Evolutionary conservation across 1,140 invertebrate species (phyloP).

Genomic region (Anastatus disparis): DNA sequence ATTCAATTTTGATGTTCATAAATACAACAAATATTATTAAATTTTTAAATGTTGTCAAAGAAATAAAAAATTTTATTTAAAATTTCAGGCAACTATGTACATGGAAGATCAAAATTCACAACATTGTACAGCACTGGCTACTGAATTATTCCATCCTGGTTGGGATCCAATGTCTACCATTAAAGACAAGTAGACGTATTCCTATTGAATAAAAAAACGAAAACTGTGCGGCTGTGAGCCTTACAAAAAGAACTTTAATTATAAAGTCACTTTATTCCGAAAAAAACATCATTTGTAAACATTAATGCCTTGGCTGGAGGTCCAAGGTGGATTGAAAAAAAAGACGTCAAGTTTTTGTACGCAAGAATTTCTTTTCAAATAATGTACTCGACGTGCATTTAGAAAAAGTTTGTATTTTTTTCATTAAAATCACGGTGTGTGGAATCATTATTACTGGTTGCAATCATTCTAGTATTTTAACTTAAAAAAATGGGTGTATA

Average conservation of each 20-base stretch:
- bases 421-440: slow-evolving; percentile 28
- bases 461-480: not conserved
- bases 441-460: not conserved
- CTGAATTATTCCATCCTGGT: slow-evolving; percentile 72
- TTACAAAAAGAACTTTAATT: slow-evolving; percentile 20
- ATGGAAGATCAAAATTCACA: slow-evolving; percentile 87
- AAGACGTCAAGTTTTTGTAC: slow-evolving; percentile 4
- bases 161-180: slow-evolving; percentile 56
- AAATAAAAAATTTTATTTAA: no score
- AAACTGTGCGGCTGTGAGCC: slow-evolving; percentile 32
- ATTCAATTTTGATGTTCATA: no score
- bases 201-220: not conserved
- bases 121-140: slow-evolving; percentile 85
- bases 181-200: slow-evolving; percentile 36
- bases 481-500: not conserved
- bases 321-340: not conserved
- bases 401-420: slow-evolving; percentile 28
- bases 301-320: not conserved
- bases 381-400: slow-evolving; percentile 20
- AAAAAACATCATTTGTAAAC: slow-evolving; percentile 11
- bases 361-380: slow-evolving; percentile 7
- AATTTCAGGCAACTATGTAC: slow-evolving; percentile 77
- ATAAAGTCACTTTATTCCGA: slow-evolving; percentile 8
- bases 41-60: no score
- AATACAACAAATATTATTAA: no score